Evolutionary conservation across 2,113 vertebrate genomes (phyloP), one percentile per base, ranked within the genome.

Genomic region (Athene noctua): DNA sequence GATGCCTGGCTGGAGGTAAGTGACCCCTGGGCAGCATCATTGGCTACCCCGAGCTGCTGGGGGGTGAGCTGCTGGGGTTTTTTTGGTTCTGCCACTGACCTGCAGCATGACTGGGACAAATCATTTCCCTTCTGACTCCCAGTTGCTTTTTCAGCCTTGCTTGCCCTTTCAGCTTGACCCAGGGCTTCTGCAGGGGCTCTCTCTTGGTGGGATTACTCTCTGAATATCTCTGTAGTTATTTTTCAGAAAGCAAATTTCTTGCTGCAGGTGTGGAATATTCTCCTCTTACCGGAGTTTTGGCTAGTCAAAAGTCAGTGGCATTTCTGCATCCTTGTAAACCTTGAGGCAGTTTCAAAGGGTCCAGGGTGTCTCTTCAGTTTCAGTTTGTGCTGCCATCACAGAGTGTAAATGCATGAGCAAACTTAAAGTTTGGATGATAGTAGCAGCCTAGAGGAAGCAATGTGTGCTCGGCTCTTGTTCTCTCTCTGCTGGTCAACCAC

Each of bases 51-150:
- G 3, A 15, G 23, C 38, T 71, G 46, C 29, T 0, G 1, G 17
- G 16, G 10, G 36, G 26, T 0, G 1, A 75, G 34, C 3, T 1
- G 19, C 11, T 0, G 0, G 42, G 26, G 15, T 15, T 7, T 47
- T 42, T 42, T 38, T 0, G 0, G 10, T 90, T 51, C 42, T 57
- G 26, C 36, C 2, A 1, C n/a, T 82, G 36, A 38, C n/a, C 40
- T 67, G 72, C 20, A 30, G 52, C 1, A 40, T 32, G 19, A 49
- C 13, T 13, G 57, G 25, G 29, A 27, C 20, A 40, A 67, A 49
- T 22, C 0, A 0, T 46, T 42, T 73, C 36, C n/a, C 10, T 75
- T 49, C 36, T 23, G 42, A 9, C n/a, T 55, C 23, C 9, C 3
- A 3, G 21, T 27, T 54, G 55, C n/a, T 44, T 61, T 57, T 51